Base-by-base conservation (phyloP, 2,888 invertebrate genomes). In the Erannis defoliaria region DNA sequence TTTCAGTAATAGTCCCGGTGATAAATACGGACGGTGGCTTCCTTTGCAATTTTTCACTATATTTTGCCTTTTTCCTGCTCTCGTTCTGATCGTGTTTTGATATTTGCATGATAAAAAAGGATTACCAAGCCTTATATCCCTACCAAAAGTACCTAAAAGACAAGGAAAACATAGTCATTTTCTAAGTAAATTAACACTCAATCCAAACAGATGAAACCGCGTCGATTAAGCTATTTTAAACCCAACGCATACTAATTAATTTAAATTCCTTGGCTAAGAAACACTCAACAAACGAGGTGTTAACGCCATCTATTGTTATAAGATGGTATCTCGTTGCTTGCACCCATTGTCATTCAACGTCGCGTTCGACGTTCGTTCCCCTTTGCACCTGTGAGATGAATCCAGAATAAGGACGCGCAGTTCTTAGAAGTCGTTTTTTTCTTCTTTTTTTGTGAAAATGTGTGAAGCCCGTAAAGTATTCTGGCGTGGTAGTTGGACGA, bases 391-490 rank as follows among this genome's bases (percentile, higher is more conserved):
- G 84, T 83, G 87, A 81, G 76, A 74, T 68, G 89, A 81, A 89
- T 89, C 79, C 77, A 77, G 85, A 89, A 85, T 87, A 81, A 75
- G 74, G 72, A 63, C 56, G 70, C 64, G 55, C 10, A 1, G n/a
- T 70, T 68, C 70, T 68, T 40, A 59, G 68, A 68, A 68, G 38
- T 29, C 14, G 31, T 38, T 57, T 62, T 53, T 64, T 78, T 45
- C 65, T 69, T 65, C 76, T 43, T 64, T 68, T 72, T 74, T 67
- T 76, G 70, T 76, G 82, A 86, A 86, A 86, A 84, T 80, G 76
- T 84, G 84, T 82, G 77, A 82, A 71, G 73, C 72, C 73, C 78
- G 85, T 85, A 86, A 87, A 85, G 76, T 82, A 82, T 82, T 81
- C 72, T 71, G 68, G 40, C 23, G 60, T 57, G 45, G 51, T 55